Percentiles rank a stretch among this genome's conserved stretches.
Evolutionary conservation across 2,888 invertebrate species (phyloP).

Genomic region (Coleophora flavipennella): DNA sequence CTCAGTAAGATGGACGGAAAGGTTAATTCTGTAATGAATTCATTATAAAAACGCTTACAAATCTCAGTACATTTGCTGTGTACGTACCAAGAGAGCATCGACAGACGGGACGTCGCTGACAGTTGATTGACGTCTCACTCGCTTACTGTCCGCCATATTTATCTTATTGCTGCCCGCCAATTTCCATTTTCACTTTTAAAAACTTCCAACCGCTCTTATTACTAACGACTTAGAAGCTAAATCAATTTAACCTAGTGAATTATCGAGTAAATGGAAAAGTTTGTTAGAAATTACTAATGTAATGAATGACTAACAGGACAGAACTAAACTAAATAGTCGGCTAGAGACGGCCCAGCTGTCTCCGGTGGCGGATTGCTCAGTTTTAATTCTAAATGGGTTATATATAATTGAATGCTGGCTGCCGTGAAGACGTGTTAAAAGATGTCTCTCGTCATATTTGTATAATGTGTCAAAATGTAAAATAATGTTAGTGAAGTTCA

Average conservation of each 20-base stretch:
- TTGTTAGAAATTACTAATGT: constrained; percentile 59
- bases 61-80: constrained; percentile 47
- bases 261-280: constrained; percentile 10
- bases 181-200: constrained; percentile 12
- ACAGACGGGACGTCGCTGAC: constrained; percentile 61
- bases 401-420: constrained; percentile 63
- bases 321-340: constrained; percentile 64
- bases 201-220: constrained; percentile 1
- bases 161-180: constrained; percentile 49
- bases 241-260: background rate
- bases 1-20: constrained; percentile 1
- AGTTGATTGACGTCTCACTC: constrained; percentile 71
- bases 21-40: constrained; percentile 4
- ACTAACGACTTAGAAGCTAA: background rate
- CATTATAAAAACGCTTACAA: constrained; percentile 30
- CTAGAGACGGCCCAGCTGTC: constrained; percentile 66
- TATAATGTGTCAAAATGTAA: constrained; percentile 4
- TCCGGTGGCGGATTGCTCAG: constrained; percentile 58
- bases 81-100: constrained; percentile 59
- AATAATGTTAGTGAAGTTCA: background rate
- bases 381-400: constrained; percentile 67
- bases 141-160: constrained; percentile 59
- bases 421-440: constrained; percentile 38
- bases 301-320: constrained; percentile 70
- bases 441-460: constrained; percentile 23